Percentiles rank a stretch among this genome's conserved stretches.
Evolutionary conservation across 2,113 vertebrate species (phyloP).

Genomic region (Tachysurus fulvidraco): DNA sequence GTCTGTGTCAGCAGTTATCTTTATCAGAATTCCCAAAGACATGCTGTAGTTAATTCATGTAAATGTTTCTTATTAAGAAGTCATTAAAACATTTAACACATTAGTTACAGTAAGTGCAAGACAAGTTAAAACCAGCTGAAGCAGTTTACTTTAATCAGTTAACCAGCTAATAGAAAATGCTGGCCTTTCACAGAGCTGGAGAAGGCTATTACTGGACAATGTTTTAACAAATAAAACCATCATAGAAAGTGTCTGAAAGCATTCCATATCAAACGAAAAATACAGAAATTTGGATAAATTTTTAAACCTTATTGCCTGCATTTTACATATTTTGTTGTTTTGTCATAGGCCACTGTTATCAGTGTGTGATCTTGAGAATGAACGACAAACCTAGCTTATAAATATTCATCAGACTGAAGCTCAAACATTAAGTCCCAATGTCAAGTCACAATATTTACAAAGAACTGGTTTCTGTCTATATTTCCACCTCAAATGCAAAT

Average conservation of each 20-base stretch:
- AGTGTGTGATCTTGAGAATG: background rate
- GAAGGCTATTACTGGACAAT: background rate
- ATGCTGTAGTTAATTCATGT: background rate
- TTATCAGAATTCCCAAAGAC: background rate
- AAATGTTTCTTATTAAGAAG: background rate
- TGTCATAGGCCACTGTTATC: background rate
- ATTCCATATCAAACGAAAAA: background rate
- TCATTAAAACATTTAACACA: background rate
- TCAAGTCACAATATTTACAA: constrained; percentile 37
- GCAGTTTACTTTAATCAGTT: background rate
- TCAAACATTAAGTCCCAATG: background rate
- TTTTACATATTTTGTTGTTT: background rate
- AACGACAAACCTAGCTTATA: background rate
- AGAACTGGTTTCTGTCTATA: constrained; percentile 44
- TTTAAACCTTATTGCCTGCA: background rate
- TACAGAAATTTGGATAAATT: background rate
- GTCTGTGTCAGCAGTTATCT: background rate
- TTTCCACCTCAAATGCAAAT: constrained; percentile 34
- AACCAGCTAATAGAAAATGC: background rate
- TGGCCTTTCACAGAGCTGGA: background rate
- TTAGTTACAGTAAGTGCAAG: background rate
- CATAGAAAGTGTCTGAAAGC: background rate
- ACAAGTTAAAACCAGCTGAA: background rate
- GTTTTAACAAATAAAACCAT: background rate
- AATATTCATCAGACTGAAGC: background rate